Evolutionary conservation across 2,797 vertebrate species (phyloP).

Genomic region (Eptatretus atami): DNA sequence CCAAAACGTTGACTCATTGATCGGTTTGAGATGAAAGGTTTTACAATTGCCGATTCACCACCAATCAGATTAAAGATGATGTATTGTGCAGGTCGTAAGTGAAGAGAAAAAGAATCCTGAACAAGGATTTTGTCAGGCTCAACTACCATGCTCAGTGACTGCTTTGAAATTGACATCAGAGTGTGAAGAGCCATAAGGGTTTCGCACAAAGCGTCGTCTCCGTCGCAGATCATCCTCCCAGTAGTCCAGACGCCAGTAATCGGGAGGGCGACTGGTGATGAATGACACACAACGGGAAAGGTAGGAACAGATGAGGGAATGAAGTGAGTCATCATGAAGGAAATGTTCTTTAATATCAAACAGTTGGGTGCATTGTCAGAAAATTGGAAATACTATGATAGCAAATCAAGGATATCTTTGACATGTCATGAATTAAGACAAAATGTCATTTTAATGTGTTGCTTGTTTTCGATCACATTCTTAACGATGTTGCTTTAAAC

Average conservation of each 20-base stretch:
- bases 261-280: conserved; percentile 38
- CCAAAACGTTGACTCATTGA: conserved; percentile 9
- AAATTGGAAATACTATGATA: too few relatives aligned
- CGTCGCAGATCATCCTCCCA: conserved; percentile 91
- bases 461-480: too few relatives aligned
- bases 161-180: conserved; percentile 45
- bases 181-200: conserved; percentile 73
- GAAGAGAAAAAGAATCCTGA: neutral
- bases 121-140: neutral
- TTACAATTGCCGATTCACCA: neutral
- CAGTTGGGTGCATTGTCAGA: too few relatives aligned
- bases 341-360: too few relatives aligned
- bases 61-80: neutral
- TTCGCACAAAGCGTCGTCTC: conserved; percentile 64
- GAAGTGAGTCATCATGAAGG: neutral
- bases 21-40: neutral
- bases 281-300: conserved; percentile 12
- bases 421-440: too few relatives aligned
- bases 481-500: too few relatives aligned
- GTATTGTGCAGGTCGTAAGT: neutral
- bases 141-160: conserved; percentile 58
- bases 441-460: too few relatives aligned
- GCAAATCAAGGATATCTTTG: too few relatives aligned
- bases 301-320: neutral
- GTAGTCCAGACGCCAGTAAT: conserved; percentile 96